These are phyloP conservation scores for Lithophane semibrunnea DNA, from an alignment of 2,888 invertebrate genomes.

Conservation along the genomic window DNA sequence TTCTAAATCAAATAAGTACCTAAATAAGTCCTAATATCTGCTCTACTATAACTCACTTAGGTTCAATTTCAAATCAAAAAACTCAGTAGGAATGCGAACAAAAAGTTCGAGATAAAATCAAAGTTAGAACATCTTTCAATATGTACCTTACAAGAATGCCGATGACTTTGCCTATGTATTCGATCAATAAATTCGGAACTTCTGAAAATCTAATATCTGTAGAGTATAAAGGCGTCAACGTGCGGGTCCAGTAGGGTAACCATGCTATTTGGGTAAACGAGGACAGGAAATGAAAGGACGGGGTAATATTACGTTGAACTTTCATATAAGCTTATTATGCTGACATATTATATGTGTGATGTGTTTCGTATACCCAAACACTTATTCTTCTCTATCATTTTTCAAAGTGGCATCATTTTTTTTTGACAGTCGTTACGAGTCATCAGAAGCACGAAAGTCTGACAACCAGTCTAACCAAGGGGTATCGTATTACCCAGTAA, in stretches of 20 bases:
- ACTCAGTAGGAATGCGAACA: constrained; percentile 6
- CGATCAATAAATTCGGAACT: constrained; percentile 68
- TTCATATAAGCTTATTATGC: not conserved
- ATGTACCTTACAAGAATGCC: constrained; percentile 55
- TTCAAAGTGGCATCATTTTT: not conserved
- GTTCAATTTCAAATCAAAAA: constrained; percentile 22
- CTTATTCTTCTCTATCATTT: not conserved
- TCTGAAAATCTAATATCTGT: constrained; percentile 65
- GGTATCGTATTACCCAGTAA: too few species aligned
- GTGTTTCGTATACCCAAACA: not conserved
- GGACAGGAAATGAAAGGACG: constrained; percentile 58
- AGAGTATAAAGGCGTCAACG: constrained; percentile 61
- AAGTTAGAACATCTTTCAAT: constrained; percentile 52
- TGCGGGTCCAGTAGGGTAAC: constrained; percentile 50
- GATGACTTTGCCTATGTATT: constrained; percentile 55
- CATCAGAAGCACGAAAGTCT: too few species aligned
- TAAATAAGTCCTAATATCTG: not conserved
- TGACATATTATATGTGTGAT: not conserved
- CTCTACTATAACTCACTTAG: constrained; percentile 2
- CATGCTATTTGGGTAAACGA: constrained; percentile 25
- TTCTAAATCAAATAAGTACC: not conserved
- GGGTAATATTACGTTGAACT: constrained; percentile 27
- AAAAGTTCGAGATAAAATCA: constrained; percentile 52
- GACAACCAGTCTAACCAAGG: too few species aligned
- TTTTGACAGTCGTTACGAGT: too few species aligned